Conservation (phyloP, 2,888 invertebrate species). For the Lochmaea capreae region DNA sequence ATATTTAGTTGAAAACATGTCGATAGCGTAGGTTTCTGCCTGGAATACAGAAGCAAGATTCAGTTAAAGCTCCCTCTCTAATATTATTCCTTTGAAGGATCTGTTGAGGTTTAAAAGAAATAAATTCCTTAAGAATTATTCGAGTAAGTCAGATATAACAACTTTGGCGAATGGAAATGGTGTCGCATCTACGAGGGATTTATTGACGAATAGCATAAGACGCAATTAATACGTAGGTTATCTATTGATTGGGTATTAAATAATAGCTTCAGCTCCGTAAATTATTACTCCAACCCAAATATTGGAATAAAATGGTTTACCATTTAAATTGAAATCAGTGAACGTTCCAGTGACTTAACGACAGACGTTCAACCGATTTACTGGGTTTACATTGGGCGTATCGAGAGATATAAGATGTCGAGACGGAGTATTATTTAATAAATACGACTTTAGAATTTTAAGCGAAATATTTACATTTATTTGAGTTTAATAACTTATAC, state of each 20-base stretch:
- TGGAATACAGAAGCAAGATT: no score
- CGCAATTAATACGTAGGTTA: not conserved
- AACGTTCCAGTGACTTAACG: not conserved
- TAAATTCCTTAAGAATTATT: no score
- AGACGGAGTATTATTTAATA: not conserved
- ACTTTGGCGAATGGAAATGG: no score
- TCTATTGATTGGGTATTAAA: not conserved
- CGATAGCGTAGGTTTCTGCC: no score
- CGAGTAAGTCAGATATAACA: no score
- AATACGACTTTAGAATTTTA: not conserved
- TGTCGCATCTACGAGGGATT: no score
- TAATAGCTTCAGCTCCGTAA: not conserved
- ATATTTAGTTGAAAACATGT: no score
- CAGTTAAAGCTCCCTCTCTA: no score
- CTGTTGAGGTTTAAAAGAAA: no score
- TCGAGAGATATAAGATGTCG: not conserved
- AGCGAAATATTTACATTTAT: not conserved
- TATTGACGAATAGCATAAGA: no score
- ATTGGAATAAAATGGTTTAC: not conserved
- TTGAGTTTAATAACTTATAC: no score
- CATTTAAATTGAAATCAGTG: constrained; percentile 1
- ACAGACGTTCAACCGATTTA: not conserved
- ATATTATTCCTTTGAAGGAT: no score
- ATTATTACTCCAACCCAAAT: not conserved
- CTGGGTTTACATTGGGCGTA: not conserved